A percentile compares a stretch with the other conserved stretches of the same genome.
Conservation (phyloP, 2,113 vertebrate species). For the Thunnus thynnus region DNA sequence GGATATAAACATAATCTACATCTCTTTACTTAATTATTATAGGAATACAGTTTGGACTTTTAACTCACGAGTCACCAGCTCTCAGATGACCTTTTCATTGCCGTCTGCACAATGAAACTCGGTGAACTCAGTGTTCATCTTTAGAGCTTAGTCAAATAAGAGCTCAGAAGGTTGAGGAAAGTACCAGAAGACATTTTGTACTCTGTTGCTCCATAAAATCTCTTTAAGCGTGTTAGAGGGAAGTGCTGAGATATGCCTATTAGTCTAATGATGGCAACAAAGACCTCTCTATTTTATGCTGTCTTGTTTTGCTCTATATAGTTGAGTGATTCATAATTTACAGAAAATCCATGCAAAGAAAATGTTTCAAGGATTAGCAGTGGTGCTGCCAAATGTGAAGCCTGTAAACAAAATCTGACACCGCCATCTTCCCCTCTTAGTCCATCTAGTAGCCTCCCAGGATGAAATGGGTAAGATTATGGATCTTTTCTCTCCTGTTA, state of each 20-base stretch:
- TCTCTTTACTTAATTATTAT: neutral
- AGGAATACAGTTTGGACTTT: constrained; percentile 4
- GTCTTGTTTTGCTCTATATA: constrained; percentile 4
- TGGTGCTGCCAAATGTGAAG: neutral
- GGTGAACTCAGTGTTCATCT: neutral
- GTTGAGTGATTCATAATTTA: neutral
- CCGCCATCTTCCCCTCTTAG: neutral
- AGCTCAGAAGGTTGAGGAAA: constrained; percentile 1
- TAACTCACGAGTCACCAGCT: neutral
- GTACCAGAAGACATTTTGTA: neutral
- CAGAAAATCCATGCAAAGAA: neutral
- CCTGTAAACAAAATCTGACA: neutral
- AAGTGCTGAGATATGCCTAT: constrained; percentile 18
- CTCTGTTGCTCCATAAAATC: constrained; percentile 30
- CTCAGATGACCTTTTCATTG: constrained; percentile 1
- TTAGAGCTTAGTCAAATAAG: neutral
- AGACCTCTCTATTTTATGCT: constrained; percentile 9
- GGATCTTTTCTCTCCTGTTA: neutral
- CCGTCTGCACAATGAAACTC: neutral
- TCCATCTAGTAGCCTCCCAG: neutral
- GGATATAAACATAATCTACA: neutral
- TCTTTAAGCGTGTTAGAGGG: constrained; percentile 10
- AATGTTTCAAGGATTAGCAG: neutral
- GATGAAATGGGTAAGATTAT: no score
- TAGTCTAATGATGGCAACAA: constrained; percentile 21